Base-by-base conservation (phyloP, 2,888 invertebrate genomes). In the Pediacus dermestoides region DNA sequence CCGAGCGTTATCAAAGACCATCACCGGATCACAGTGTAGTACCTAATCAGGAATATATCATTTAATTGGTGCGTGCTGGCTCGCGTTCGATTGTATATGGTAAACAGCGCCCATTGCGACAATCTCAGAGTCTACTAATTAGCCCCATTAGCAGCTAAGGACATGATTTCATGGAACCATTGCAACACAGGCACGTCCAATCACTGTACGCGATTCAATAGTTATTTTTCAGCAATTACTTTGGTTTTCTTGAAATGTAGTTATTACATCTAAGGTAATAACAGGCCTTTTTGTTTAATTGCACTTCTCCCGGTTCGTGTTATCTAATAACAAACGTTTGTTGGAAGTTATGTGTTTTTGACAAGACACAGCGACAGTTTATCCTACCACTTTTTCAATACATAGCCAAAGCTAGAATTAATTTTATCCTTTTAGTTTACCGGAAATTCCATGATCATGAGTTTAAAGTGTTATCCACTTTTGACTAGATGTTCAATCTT, bases 71-170 rank as follows among this genome's bases (percentile, higher is more conserved):
- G 54, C 60, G 57, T 57, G 56, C 49, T 52, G 54, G 46, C 54
- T 42, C 55, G 57, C 57, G 45, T 43, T 35, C 44, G 46, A 33
- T 40, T 52, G 37, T 52, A 56, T 56, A 58, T 58, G 58, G 58
- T 46, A 55, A 55, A 28, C 55, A 58, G 60, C 58, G 51, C 58
- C 60, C 63, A 62, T 63, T 59, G 61, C 60, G 63, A 58, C 62
- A 63, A 63, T 63, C 63, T 59, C 63, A 53, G 63, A 28, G 56
- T 48, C 54, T 50, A 50, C 61, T 62, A 63, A 63, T 63, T 63
- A 61, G 61, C 40, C 55, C 57, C 62, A 62, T 63, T 63, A 63
- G 57, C 59, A 53, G 58, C 55, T 56, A 56, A 58, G 52, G 53
- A 57, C 56, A 56, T 52, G 56, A 55, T 55, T 61, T 61, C 63